Base-by-base conservation (phyloP, 1,140 invertebrate genomes). In the Leptonema lineaticorne region DNA sequence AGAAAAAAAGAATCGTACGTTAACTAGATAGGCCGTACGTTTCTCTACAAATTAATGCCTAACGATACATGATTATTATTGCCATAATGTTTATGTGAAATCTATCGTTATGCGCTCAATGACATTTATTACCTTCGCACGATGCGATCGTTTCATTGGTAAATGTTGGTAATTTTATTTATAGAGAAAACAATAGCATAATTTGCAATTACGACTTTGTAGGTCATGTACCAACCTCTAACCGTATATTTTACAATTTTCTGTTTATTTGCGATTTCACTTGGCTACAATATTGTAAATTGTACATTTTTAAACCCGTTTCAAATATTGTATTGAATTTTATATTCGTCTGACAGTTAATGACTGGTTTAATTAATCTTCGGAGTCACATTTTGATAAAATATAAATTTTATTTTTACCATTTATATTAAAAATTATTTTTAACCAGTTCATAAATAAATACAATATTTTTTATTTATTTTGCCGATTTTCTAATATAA, bases 151-250 rank as follows among this genome's bases (percentile, higher is more conserved):
- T 30, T 33, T 9, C 48, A 18, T 53, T 24, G 57, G 33, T 27
- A 30, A 27, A 57, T 27, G 28, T 22, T 14, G 53, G 53, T 41
- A 59, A 33, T 59, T 62, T 33, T 33, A 62, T 62, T 62, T 62
- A 45, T 45, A 33, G 30, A 24, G 33, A 62, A 62, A 62, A 62
- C 59, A 62, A 62, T 62, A 24, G 29, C 59, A 62, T 62, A 62
- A 62, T 62, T 62, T 62, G 59, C 59, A 62, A 62, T 62, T 33
- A 37, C 28, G 59, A 8, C 22, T 62, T 37, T 62, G 29, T 62
- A 62, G 59, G 59, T 45, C 59, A 27, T 20, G 37, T 3, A 37
- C 37, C 30, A 37, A 62, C 59, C 59, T 62, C 59, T 45, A 45
- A 37, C 30, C 28, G 57, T 16, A n/a, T 28, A 48, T 24, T 26